These are phyloP conservation scores for Cantharis rufa DNA, from an alignment of 2,888 invertebrate genomes.

Conservation along the genomic window DNA sequence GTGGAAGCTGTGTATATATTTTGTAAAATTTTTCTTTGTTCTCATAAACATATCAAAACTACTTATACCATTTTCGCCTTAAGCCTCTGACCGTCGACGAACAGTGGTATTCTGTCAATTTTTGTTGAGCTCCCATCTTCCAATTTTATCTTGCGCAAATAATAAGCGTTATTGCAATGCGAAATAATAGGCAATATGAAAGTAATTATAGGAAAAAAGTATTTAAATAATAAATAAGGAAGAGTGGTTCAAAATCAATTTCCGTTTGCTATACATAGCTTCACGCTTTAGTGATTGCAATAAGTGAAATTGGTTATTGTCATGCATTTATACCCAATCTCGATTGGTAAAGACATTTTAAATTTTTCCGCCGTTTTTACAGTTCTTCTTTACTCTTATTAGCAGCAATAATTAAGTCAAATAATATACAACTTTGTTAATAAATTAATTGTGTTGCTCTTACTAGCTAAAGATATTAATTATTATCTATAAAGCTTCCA, in stretches of 20 bases:
- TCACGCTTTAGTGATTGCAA: slow-evolving; percentile 38
- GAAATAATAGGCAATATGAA: not conserved
- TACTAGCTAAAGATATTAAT: slow-evolving; percentile 7
- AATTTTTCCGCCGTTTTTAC: not conserved
- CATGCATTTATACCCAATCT: slow-evolving; percentile 19
- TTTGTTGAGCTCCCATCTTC: not conserved
- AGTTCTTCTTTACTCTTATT: not conserved
- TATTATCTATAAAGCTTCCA: slow-evolving; percentile 2
- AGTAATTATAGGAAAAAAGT: not conserved
- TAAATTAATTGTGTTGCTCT: not conserved
- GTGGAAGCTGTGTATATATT: too few species aligned
- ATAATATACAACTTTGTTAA: not conserved
- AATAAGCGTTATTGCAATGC: too few species aligned
- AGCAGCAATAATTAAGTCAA: not conserved
- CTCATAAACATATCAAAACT: too few species aligned
- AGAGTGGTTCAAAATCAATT: not conserved
- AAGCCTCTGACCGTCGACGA: too few species aligned
- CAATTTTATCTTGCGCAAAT: too few species aligned
- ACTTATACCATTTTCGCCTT: too few species aligned
- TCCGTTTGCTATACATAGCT: slow-evolving; percentile 21
- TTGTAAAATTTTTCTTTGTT: too few species aligned
- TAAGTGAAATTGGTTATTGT: slow-evolving; percentile 38
- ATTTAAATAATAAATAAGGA: not conserved
- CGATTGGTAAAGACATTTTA: not conserved
- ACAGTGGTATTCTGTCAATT: not conserved